Evolutionary conservation across 2,888 invertebrate genomes (phyloP).

Genomic region (Leptinotarsa juncta): DNA sequence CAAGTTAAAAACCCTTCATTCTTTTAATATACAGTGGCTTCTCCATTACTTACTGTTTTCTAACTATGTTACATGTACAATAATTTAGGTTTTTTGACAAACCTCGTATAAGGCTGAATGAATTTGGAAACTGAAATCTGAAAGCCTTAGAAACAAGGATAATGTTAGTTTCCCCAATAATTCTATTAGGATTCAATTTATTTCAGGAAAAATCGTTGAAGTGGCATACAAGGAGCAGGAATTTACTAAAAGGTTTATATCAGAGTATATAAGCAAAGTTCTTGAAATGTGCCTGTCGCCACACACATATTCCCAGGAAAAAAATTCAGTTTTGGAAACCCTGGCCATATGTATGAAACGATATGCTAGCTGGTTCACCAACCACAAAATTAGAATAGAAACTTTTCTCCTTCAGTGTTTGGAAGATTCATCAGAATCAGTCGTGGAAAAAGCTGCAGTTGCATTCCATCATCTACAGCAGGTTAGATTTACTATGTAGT

Average conservation of each 20-base stretch:
- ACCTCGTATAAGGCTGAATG: no score
- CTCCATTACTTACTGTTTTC: no score
- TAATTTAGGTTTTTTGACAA: no score
- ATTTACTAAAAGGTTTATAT: conserved; percentile 49
- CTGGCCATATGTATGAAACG: conserved; percentile 45
- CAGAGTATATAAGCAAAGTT: conserved; percentile 49
- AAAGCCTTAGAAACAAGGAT: no score
- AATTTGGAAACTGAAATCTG: no score
- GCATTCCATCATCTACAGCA: conserved; percentile 50
- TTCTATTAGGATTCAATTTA: neutral
- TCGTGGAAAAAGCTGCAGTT: conserved; percentile 46
- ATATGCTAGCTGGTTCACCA: conserved; percentile 49
- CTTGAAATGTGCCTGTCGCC: conserved; percentile 48
- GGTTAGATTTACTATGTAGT: conserved; percentile 24
- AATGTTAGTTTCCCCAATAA: neutral
- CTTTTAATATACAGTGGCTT: no score
- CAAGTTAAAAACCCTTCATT: no score
- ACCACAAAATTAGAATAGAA: conserved; percentile 48
- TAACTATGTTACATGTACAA: no score
- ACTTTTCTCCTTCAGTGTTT: conserved; percentile 44
- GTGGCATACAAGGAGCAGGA: conserved; percentile 45
- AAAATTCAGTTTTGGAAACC: conserved; percentile 42
- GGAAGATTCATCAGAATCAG: conserved; percentile 38
- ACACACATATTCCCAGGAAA: conserved; percentile 39
- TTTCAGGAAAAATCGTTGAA: conserved; percentile 43